Evolutionary conservation across 2,113 vertebrate species (phyloP), one percentile per base, ranked within the genome.

Genomic region (Oncorhynchus masou): DNA sequence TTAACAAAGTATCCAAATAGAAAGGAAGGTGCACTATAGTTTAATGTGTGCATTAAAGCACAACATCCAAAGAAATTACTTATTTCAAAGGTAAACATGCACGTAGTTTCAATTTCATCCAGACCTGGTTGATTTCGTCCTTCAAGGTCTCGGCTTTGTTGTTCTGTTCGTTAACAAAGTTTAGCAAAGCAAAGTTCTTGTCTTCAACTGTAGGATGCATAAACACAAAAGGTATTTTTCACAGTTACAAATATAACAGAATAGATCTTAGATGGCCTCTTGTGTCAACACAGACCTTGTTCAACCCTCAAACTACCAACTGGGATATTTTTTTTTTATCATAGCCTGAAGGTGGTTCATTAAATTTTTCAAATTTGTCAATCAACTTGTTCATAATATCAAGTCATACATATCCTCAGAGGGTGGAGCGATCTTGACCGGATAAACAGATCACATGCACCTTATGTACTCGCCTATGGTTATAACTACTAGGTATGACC

Each of bases 161-260:
- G n/a, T 75, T 51, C 64, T 83, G 80, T 70, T 62, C 25, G 71
- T 73, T 88, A 64, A 84, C 75, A 59, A 74, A 77, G 16, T 74
- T 78, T 34, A 80, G 12, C 72, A 81, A 73, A 66, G 69, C 49
- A 31, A 78, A 73, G 60, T 76, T 88, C 57, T 78, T 49, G 59
- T 76, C 57, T 31, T 70, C 57, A 22, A 45, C 68, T 71, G 31
- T 20, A 62, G 57, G 60, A 71, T 45, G 39, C 39, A 45, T 0
- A 45, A 45, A 45, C 13, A 29, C 20, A 64, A 11, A 64, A 64
- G 2, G 22, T 5, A 64, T 19, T 64, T n/a, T 13, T 22, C 20
- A 8, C 62, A 45, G 39, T 45, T 11, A 13, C 22, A 25, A 64
- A 25, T n/a, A 25, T 22, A 25, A 25, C 62, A n/a, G 22, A 64